Evolutionary conservation across 2,113 vertebrate species (phyloP).

Genomic region (Hylia prasina): DNA sequence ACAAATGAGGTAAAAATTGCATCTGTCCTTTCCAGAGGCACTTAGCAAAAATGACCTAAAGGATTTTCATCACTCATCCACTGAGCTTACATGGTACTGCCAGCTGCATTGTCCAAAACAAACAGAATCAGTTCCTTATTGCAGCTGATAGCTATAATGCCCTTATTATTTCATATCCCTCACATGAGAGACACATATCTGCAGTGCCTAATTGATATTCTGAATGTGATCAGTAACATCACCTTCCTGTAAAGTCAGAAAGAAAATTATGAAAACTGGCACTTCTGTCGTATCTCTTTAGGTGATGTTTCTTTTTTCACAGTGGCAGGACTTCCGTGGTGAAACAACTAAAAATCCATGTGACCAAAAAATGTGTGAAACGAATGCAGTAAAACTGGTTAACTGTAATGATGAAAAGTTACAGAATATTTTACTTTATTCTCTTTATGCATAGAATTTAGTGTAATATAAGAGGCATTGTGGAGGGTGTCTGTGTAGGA

Average conservation of each 20-base stretch:
- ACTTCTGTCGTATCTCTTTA: neutral
- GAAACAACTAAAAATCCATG: neutral
- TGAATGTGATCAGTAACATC: neutral
- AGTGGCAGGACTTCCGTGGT: accelerated
- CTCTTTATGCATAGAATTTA: neutral
- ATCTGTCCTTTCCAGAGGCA: neutral
- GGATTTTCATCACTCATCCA: neutral
- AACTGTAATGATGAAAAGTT: neutral
- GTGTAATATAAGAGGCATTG: neutral
- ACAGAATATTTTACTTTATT: neutral
- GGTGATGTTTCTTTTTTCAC: neutral
- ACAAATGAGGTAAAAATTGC: neutral
- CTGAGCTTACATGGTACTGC: neutral
- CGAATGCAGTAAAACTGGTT: neutral
- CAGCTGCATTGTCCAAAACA: neutral
- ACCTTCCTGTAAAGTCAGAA: neutral
- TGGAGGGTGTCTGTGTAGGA: neutral
- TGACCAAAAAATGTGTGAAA: neutral
- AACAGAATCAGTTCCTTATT: neutral
- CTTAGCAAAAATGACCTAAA: neutral
- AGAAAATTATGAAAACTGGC: neutral
- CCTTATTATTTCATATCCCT: neutral
- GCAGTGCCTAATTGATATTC: neutral
- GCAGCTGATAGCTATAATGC: neutral
- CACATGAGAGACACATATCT: neutral